Evolutionary conservation across 2,888 invertebrate species (phyloP).

Genomic region (Thalpophila matura): DNA sequence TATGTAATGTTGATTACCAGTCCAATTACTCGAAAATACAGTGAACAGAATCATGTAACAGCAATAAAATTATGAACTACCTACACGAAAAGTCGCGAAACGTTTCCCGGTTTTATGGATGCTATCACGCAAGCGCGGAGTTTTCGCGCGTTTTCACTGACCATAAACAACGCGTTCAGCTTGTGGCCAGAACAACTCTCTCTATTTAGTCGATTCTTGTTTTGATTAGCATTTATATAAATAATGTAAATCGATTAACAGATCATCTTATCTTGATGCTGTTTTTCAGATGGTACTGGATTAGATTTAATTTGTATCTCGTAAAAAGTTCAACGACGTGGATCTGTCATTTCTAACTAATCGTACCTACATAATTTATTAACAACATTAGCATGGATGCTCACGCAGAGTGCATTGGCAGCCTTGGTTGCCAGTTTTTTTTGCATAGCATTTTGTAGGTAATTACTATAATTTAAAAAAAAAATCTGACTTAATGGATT

Average conservation of each 20-base stretch:
- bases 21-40: slow-evolving; percentile 14
- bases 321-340: not conserved
- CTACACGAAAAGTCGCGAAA: slow-evolving; percentile 28
- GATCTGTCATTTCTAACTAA: not conserved
- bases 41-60: slow-evolving; percentile 25
- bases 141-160: slow-evolving; percentile 74
- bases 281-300: not conserved
- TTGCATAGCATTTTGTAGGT: not conserved
- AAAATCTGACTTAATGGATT: too few relatives aligned
- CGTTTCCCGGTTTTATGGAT: slow-evolving; percentile 47
- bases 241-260: slow-evolving; percentile 50
- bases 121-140: slow-evolving; percentile 58
- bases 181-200: slow-evolving; percentile 59
- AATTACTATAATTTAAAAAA: too few relatives aligned
- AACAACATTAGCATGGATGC: not conserved
- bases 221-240: slow-evolving; percentile 54
- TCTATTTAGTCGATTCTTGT: slow-evolving; percentile 59
- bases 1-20: not conserved
- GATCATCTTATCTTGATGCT: slow-evolving; percentile 31
- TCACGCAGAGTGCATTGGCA: not conserved
- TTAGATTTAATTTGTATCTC: slow-evolving; percentile 11
- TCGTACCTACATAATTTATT: not conserved
- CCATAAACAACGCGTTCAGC: slow-evolving; percentile 64
- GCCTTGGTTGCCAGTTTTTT: not conserved
- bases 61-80: slow-evolving; percentile 14